Evolutionary conservation across 1,140 invertebrate species (phyloP).

Genomic region (Pectinophora gossypiella): DNA sequence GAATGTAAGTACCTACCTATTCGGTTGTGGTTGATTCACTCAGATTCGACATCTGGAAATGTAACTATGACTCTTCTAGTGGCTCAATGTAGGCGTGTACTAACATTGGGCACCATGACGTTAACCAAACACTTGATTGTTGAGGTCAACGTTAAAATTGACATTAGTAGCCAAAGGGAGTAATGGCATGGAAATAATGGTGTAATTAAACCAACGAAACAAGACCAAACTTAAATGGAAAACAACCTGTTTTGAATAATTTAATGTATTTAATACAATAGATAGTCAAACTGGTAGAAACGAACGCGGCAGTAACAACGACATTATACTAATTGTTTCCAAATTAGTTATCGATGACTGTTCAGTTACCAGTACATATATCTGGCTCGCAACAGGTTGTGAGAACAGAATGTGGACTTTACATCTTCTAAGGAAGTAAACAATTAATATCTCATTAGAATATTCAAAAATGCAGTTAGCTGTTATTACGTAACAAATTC

Average conservation of each 20-base stretch:
- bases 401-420: neutral
- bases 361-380: neutral
- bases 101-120: conserved; percentile 13
- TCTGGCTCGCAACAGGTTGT: neutral
- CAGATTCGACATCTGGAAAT: too few species aligned
- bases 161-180: conserved; percentile 5
- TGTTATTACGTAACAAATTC: neutral
- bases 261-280: neutral
- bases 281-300: neutral
- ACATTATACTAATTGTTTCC: neutral
- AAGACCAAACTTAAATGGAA: neutral
- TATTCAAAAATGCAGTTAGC: conserved; percentile 6
- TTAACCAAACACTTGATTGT: conserved; percentile 20
- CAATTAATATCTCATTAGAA: neutral
- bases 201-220: neutral
- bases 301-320: neutral
- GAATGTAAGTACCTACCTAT: neutral
- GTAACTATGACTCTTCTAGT: neutral
- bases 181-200: neutral
- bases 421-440: neutral
- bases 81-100: conserved; percentile 22
- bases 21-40: too few species aligned
- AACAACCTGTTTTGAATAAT: neutral
- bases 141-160: conserved; percentile 19
- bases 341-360: neutral